Percentiles rank a stretch among this genome's conserved stretches.
These are phyloP conservation scores for Ypsolopha sequella DNA, from an alignment of 2,888 invertebrate species.

Conservation along the genomic window DNA sequence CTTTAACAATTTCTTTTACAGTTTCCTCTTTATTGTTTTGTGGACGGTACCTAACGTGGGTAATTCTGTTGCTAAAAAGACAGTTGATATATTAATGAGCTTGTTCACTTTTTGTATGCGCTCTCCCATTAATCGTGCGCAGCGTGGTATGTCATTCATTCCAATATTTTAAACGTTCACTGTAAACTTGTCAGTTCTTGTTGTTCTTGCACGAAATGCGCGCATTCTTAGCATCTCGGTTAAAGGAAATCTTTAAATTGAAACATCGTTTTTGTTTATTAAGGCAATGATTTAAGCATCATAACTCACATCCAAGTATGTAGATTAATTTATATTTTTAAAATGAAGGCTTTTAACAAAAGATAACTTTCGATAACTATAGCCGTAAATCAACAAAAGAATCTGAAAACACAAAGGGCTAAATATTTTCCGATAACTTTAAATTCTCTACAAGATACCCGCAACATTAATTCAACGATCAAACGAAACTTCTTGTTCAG, in stretches of 20 bases:
- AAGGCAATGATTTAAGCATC: neutral
- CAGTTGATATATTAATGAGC: conserved; percentile 71
- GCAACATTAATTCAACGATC: conserved; percentile 58
- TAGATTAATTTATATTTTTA: neutral
- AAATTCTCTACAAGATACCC: conserved; percentile 32
- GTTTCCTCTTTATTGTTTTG: conserved; percentile 17
- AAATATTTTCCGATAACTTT: conserved; percentile 22
- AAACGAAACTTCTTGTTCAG: conserved; percentile 39
- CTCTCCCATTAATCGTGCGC: conserved; percentile 63
- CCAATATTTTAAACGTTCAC: conserved; percentile 66
- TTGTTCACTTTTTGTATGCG: conserved; percentile 62
- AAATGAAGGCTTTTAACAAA: neutral
- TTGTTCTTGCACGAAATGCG: conserved; percentile 55
- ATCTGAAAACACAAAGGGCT: neutral
- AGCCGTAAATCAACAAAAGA: neutral
- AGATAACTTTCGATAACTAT: neutral
- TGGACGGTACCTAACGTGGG: conserved; percentile 42
- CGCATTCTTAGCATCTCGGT: conserved; percentile 41
- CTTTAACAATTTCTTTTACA: neutral
- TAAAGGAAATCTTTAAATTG: conserved; percentile 13
- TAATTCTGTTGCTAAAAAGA: conserved; percentile 51
- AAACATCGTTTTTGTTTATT: neutral
- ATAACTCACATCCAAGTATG: neutral
- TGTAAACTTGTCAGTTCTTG: conserved; percentile 53
- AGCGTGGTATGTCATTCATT: conserved; percentile 70